Base-by-base conservation (phyloP, 92 coral and sea anemone species). In the Epizoanthus fatuus region DNA sequence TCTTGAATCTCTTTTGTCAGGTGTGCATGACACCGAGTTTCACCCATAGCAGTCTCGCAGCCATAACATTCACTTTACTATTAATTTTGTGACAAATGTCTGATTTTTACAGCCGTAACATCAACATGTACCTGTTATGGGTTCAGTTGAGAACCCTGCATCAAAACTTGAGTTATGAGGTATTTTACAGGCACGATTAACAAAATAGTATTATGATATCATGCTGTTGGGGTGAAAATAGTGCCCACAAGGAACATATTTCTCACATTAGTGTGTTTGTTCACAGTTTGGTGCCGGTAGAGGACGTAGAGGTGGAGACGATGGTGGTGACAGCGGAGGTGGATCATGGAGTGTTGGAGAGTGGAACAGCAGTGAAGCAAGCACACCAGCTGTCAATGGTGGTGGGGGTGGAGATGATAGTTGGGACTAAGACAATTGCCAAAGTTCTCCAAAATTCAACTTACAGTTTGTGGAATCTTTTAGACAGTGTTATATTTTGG, bases 331-430 rank as follows among this genome's bases (percentile, higher is more conserved):
- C 79, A 83, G 86, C 4, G 84, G 75, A 38, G 85, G 75, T 3
- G 85, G 74, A 15, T 81, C 74, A 17, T 66, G 66, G 63, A 51
- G 51, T 66, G 85, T 81, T 2, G 90, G 91, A 22, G 85, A 81
- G 7, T 90, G 93, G 93, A 81, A 86, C 55, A 86, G 87, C 60
- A 89, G 52, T 5, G 88, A 72, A 25, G 3, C 75, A 17, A 90
- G 85, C 35, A n/a, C 74, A 16, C 84, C 84, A 14, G 40, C 82
- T 4, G 82, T 86, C 12, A 90, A 90, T 42, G 91, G 42, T 2
- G 52, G 52, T 16, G 83, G 42, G 5, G 71, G 56, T 39, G 82
- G 57, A 15, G 82, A 19, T 10, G 82, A 77, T 29, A 77, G 82
- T 42, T 77, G 82, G 82, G 82, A 59, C 56, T 77, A 47, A 59